phyloP scores from a whole-genome alignment of 2,888 invertebrate genomes.

The Boloria selene region DNA sequence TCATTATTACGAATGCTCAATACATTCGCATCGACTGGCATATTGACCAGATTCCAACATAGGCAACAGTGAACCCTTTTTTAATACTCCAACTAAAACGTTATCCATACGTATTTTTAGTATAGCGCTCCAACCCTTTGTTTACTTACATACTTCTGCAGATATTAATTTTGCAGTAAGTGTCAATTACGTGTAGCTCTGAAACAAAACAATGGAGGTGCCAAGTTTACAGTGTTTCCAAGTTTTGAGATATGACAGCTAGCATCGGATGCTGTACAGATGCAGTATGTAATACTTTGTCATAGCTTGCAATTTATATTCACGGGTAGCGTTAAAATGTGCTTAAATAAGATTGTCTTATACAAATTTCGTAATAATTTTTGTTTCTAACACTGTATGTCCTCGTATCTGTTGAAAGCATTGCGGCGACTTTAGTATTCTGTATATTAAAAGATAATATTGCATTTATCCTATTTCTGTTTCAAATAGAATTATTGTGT shows the following conservation, averaged over 20 bases:
- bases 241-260: slow-evolving; percentile 28
- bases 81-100: slow-evolving; percentile 17
- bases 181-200: slow-evolving; percentile 42
- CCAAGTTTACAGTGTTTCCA: slow-evolving; percentile 25
- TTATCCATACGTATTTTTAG: slow-evolving; percentile 22
- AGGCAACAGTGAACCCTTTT: slow-evolving; percentile 10
- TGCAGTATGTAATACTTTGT: slow-evolving; percentile 7
- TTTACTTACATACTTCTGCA: slow-evolving; percentile 36
- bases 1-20: too few species aligned
- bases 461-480: too few species aligned
- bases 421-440: too few species aligned
- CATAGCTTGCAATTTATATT: slow-evolving; percentile 17
- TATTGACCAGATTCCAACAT: slow-evolving; percentile 12
- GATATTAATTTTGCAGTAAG: slow-evolving; percentile 38
- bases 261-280: slow-evolving; percentile 23
- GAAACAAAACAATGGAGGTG: slow-evolving; percentile 37
- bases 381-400: neutral
- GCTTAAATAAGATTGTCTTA: neutral
- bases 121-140: slow-evolving; percentile 32
- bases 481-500: too few species aligned
- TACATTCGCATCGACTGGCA: neutral
- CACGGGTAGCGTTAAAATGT: neutral
- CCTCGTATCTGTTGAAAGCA: too few species aligned
- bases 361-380: neutral
- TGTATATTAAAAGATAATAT: too few species aligned